Evolutionary conservation across 2,797 vertebrate species (phyloP), one percentile per base, ranked within the genome.

Genomic region (Danio tinwini): DNA sequence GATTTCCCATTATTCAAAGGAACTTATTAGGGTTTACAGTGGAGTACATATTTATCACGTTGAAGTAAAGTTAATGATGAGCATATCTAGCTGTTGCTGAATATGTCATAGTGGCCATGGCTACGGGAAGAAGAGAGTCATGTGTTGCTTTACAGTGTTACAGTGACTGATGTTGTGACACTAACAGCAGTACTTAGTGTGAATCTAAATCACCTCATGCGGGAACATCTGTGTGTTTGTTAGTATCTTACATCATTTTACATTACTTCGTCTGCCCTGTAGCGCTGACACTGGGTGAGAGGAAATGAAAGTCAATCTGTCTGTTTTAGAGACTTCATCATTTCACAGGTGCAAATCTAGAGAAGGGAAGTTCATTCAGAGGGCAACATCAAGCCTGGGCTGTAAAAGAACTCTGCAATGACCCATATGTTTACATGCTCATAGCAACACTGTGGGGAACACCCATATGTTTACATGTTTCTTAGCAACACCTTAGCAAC

Each of bases 171-270:
- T 77, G 63, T 39, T 68, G 53, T 49, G 52, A 77, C 75, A 58
- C 63, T 68, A 58, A 58, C 77, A 77, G 75, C 52, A 77, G 14
- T 45, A 47, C 63, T 77, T 58, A 77, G 42, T 9, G 2, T 29
- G 5, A 56, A 68, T 76, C 63, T 76, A 67, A 56, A 76, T 67
- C 13, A 47, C 50, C 40, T 45, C 10, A 13, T 76, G 40, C 29
- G 39, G 17, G 19, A 65, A 17, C 74, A 56, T 56, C 19, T 39
- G 21, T 65, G 62, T 65, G 10, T 65, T 59, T 42, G 49, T 29
- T 56, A 21, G 16, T 55, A 44, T 55, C 37, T 76, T 55, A 75
- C 44, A 76, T 17, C 6, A 12, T 12, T 21, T 65, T 10, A 52
- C 47, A 53, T 21, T 64, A 71, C 39, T 16, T 19, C 12, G 59